A percentile compares a stretch with the other conserved stretches of the same genome.
phyloP scores from a whole-genome alignment of 2,888 invertebrate species.

The Rhaphigaster nebulosa region DNA sequence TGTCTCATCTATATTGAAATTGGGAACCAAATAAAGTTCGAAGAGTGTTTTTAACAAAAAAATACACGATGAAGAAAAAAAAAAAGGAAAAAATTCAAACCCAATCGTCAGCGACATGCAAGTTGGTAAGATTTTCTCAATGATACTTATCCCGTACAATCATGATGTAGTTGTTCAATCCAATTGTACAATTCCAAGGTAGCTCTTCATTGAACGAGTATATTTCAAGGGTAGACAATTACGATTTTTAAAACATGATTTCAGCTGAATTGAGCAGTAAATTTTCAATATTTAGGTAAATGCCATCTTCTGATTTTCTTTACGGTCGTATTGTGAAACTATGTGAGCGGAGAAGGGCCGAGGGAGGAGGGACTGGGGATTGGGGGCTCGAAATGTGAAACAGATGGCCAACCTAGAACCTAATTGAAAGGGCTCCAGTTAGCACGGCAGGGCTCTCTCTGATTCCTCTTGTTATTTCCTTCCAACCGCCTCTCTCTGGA shows the following conservation, averaged over 20 bases:
- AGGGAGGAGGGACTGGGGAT: neutral
- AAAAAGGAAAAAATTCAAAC: too few relatives aligned
- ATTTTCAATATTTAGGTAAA: neutral
- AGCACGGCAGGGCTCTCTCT: neutral
- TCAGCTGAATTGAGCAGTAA: too few relatives aligned
- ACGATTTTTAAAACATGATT: too few relatives aligned
- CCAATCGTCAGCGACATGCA: too few relatives aligned
- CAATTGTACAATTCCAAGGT: too few relatives aligned
- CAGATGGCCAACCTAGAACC: neutral
- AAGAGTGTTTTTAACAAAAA: neutral
- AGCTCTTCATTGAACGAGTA: too few relatives aligned
- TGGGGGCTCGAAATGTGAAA: slow-evolving; percentile 5
- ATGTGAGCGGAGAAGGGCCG: neutral
- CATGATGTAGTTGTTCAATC: too few relatives aligned
- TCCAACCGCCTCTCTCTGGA: neutral
- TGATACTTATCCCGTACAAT: too few relatives aligned
- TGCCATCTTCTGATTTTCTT: neutral
- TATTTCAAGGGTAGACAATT: too few relatives aligned
- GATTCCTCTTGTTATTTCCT: neutral
- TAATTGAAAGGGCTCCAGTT: neutral
- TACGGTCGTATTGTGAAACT: neutral
- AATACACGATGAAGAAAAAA: too few relatives aligned
- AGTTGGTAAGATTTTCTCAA: too few relatives aligned
- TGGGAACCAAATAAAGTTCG: neutral
- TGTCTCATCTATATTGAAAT: neutral